These are phyloP conservation scores for Anthrax anthrax DNA, from an alignment of 2,888 invertebrate genomes.

Conservation along the genomic window DNA sequence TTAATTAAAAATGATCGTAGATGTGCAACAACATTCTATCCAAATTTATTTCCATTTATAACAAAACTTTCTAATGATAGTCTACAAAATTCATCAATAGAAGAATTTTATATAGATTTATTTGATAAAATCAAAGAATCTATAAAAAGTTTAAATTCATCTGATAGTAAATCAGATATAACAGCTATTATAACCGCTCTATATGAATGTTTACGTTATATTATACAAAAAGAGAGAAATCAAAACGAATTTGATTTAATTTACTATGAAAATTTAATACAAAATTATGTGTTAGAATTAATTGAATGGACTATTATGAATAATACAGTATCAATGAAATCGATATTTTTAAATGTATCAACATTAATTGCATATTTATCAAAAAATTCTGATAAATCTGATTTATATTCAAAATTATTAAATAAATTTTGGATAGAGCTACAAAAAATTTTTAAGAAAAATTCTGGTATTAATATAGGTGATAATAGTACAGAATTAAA, in stretches of 20 bases:
- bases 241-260: constrained; percentile 12
- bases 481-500: constrained; percentile 22
- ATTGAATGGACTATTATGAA: constrained; percentile 37
- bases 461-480: constrained; percentile 12
- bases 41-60: constrained; percentile 61
- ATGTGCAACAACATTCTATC: constrained; percentile 56
- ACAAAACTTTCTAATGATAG: constrained; percentile 39
- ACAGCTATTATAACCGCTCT: constrained; percentile 51
- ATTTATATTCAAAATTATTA: constrained; percentile 19
- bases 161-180: constrained; percentile 51
- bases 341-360: constrained; percentile 37
- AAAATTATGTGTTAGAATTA: constrained; percentile 23
- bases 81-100: constrained; percentile 18
- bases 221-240: constrained; percentile 38
- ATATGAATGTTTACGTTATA: constrained; percentile 59
- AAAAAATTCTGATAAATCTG: constrained; percentile 29
- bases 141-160: constrained; percentile 41
- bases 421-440: constrained; percentile 26
- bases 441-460: constrained; percentile 18
- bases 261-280: constrained; percentile 13
- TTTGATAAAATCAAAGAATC: constrained; percentile 54
- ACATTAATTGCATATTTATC: constrained; percentile 43
- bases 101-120: constrained; percentile 47
- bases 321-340: constrained; percentile 30
- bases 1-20: constrained; percentile 57